A percentile compares a stretch with the other conserved stretches of the same genome.
Conservation (phyloP, 2,113 vertebrate genomes). For the Peucedramus taeniatus region DNA sequence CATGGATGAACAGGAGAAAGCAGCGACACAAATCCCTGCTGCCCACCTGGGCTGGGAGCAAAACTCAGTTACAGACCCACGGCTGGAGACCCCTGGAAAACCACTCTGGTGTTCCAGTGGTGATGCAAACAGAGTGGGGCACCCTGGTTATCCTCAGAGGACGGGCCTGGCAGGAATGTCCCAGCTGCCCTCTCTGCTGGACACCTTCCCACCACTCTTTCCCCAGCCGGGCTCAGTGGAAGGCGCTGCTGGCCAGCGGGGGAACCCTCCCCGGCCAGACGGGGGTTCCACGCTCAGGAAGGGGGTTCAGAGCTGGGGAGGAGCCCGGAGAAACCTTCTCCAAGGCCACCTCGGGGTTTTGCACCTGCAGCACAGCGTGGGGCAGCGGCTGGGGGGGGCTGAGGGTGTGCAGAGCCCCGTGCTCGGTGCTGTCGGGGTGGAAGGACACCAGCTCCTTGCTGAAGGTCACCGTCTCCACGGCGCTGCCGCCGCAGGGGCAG, state of each 20-base stretch:
- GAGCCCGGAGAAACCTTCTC: neutral
- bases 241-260: neutral
- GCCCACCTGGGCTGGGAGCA: neutral
- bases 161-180: neutral
- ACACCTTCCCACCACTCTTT: neutral
- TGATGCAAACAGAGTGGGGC: neutral
- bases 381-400: neutral
- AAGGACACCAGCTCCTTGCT: conserved; percentile 78
- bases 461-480: conserved; percentile 70
- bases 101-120: neutral
- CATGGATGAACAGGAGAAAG: neutral
- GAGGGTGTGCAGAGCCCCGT: neutral
- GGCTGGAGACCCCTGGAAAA: neutral
- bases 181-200: neutral
- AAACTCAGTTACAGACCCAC: neutral
- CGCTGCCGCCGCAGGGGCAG: conserved; percentile 48
- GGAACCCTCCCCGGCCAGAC: conserved; percentile 56
- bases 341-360: neutral
- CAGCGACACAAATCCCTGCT: neutral
- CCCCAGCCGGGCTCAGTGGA: neutral
- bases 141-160: neutral
- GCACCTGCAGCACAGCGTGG: neutral
- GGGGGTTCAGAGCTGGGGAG: accelerated
- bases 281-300: neutral
- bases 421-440: conserved; percentile 71